Evolutionary conservation across 1,140 invertebrate genomes (phyloP).

Genomic region (Neodiprion lecontei): DNA sequence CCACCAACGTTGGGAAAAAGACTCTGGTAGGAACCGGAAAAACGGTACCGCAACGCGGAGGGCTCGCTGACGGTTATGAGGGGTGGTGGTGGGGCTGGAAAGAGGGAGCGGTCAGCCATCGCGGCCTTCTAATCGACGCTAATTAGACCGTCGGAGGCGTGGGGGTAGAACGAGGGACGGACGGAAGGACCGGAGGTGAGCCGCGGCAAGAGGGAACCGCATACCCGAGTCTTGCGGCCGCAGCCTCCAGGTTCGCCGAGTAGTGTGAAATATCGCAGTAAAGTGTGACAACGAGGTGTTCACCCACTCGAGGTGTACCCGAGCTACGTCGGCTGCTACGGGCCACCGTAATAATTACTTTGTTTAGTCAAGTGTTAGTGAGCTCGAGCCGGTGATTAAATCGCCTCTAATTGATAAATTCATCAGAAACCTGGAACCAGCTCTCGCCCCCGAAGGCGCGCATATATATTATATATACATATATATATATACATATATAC

Average conservation of each 20-base stretch:
- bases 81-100: not conserved
- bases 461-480: no score
- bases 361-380: conserved; percentile 44
- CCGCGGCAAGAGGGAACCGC: not conserved
- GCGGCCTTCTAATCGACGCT: not conserved
- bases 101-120: not conserved
- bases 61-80: not conserved
- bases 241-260: conserved; percentile 37
- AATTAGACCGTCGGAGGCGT: not conserved
- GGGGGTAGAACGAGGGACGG: not conserved
- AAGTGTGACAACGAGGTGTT: conserved; percentile 53
- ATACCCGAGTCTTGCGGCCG: not conserved
- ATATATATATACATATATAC: not conserved
- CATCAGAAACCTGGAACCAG: conserved; percentile 28
- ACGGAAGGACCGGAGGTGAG: not conserved
- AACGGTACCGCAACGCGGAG: not conserved
- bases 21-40: not conserved
- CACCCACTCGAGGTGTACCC: not conserved
- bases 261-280: conserved; percentile 64
- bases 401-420: conserved; percentile 47
- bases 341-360: conserved; percentile 35
- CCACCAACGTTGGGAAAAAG: not conserved
- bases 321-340: not conserved
- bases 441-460: not conserved
- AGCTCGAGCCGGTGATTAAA: conserved; percentile 36